Percentiles rank a stretch among this genome's conserved stretches.
Evolutionary conservation across 2,888 invertebrate species (phyloP).

Genomic region (Mesorhabditis sp.): DNA sequence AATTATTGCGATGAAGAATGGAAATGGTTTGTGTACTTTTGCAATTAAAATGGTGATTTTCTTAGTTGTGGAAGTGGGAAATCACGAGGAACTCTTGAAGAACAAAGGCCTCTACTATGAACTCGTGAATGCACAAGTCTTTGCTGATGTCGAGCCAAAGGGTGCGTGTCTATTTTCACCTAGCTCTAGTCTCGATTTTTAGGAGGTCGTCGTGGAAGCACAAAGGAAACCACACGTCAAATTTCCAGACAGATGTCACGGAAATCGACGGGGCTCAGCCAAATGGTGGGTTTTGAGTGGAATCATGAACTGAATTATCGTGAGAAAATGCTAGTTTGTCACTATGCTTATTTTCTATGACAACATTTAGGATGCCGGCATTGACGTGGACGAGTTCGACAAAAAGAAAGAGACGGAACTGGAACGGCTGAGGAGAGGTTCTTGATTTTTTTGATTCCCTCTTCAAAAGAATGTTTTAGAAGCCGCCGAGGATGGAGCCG

Average conservation of each 20-base stretch:
- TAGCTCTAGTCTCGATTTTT: not conserved
- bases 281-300: too few species aligned
- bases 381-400: not conserved
- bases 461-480: constrained; percentile 11
- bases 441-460: too few species aligned
- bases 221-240: not conserved
- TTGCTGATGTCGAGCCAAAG: constrained; percentile 28
- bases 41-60: not conserved
- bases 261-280: not conserved
- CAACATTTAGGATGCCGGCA: not conserved
- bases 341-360: too few species aligned
- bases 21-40: constrained; percentile 42
- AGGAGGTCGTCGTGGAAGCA: not conserved
- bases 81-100: constrained; percentile 69
- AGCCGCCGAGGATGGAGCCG: constrained; percentile 23
- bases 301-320: too few species aligned
- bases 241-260: not conserved
- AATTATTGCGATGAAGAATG: constrained; percentile 60
- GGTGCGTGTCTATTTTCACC: not conserved
- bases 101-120: constrained; percentile 68
- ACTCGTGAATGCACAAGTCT: constrained; percentile 56
- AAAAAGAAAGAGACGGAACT: not conserved
- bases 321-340: too few species aligned
- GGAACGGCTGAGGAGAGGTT: not conserved
- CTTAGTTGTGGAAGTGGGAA: constrained; percentile 71